A percentile compares a stretch with the other conserved stretches of the same genome.
Conservation (phyloP, 2,113 vertebrate species). For the Chinchilla lanigera region DNA sequence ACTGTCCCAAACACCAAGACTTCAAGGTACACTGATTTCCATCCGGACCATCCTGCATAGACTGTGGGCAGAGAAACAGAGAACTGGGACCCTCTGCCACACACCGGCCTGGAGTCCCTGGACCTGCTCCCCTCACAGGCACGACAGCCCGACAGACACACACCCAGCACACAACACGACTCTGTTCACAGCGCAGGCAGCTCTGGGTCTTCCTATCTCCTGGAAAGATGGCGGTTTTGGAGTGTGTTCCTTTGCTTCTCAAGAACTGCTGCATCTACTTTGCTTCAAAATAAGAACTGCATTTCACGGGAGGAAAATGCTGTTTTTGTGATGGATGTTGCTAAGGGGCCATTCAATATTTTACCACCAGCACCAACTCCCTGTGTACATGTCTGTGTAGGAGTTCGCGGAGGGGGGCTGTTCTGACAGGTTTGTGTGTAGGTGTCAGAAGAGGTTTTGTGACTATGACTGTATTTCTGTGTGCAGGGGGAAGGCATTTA, state of each 20-base stretch:
- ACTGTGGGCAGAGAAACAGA: neutral
- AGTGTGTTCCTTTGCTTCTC: neutral
- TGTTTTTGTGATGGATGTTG: neutral
- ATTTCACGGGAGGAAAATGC: neutral
- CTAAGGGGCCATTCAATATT: conserved; percentile 50
- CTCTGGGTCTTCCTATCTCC: rapidly evolving
- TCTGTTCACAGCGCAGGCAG: neutral
- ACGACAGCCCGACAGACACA: neutral
- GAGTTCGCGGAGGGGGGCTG: neutral
- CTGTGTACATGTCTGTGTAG: neutral
- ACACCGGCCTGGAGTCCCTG: neutral
- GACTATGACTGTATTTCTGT: conserved; percentile 5
- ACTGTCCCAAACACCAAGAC: rapidly evolving
- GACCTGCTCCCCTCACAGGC: rapidly evolving
- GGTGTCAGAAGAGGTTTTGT: conserved; percentile 34
- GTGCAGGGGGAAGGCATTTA: neutral
- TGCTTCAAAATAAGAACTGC: neutral
- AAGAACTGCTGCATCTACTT: neutral
- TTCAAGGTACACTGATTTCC: rapidly evolving
- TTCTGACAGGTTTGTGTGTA: conserved; percentile 14
- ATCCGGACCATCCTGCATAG: neutral
- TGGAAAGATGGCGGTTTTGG: neutral
- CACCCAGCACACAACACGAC: neutral
- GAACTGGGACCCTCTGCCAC: rapidly evolving
- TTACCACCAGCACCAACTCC: neutral